Percentiles rank a stretch among this genome's conserved stretches.
These are phyloP conservation scores for Griposia aprilina DNA, from an alignment of 2,888 invertebrate species.

Conservation along the genomic window DNA sequence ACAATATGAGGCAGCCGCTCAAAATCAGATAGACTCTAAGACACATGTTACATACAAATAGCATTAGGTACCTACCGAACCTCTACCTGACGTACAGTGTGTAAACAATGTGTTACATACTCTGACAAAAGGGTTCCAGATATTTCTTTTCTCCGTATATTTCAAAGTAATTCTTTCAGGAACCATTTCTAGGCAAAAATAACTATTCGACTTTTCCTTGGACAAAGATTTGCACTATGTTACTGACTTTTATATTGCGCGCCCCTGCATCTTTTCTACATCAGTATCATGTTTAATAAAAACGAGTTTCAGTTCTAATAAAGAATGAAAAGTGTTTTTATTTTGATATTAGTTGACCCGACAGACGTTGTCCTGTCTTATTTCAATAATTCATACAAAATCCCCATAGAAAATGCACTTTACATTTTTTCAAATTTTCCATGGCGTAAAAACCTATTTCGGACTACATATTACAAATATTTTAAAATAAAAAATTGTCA, in stretches of 20 bases:
- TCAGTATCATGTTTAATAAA: neutral
- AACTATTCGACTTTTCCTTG: neutral
- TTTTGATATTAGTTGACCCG: neutral
- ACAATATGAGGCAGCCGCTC: conserved; percentile 57
- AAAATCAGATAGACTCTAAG: conserved; percentile 69
- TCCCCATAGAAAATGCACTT: too few species aligned
- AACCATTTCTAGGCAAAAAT: conserved; percentile 24
- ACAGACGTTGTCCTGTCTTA: too few species aligned
- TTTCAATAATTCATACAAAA: too few species aligned
- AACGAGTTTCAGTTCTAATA: neutral
- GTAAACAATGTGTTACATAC: conserved; percentile 41
- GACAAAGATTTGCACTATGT: conserved; percentile 12
- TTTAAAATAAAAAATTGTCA: too few species aligned
- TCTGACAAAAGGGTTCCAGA: conserved; percentile 34
- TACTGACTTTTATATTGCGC: neutral
- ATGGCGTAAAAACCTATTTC: too few species aligned
- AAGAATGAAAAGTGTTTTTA: neutral
- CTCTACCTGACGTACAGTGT: conserved; percentile 34
- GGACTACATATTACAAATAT: too few species aligned
- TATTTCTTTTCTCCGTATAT: conserved; percentile 12
- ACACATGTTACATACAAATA: conserved; percentile 67
- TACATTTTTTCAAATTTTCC: too few species aligned
- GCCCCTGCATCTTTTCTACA: neutral
- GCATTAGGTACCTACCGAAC: conserved; percentile 51
- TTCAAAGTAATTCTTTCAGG: conserved; percentile 10